Base-by-base conservation (phyloP, 2,888 invertebrate species). In the Drosophila picticornis region DNA sequence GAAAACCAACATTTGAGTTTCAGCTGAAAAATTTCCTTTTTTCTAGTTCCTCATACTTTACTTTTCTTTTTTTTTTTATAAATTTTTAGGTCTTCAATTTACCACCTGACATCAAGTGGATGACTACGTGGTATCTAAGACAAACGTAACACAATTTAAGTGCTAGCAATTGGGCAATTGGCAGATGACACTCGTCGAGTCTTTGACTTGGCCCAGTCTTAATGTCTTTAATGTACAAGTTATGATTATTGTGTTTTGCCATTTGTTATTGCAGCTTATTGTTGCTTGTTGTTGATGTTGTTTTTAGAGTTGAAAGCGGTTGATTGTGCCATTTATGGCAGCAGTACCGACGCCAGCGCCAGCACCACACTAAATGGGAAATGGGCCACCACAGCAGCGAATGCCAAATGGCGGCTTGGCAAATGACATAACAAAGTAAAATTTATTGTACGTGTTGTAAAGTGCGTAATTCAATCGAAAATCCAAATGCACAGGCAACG, bases 151-250 rank as follows among this genome's bases (percentile, higher is more conserved):
- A 58, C 46, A 62, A 52, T 68, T 74, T 60, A 66, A 58, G 60
- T 61, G 59, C 62, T 27, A 25, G 29, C 50, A 56, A 46, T 79
- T 79, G 77, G 63, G 66, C 69, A 79, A 79, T 70, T 62, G 69
- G 29, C 65, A 79, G 72, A 71, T 79, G 66, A 36, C 59, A 66
- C 65, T 73, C 56, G 43, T 25, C 25, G 60, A 64, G 60, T 61
- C 63, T 68, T 52, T 60, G 62, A 53, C 62, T 75, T 53, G 62
- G 51, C 80, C 29, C 53, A 61, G 40, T 60, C 77, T 74, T 88
- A 90, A 88, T 88, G 84, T 77, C 86, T 78, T 83, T 90, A 90
- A 90, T 83, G 80, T 88, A 80, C 79, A 86, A 88, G 88, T 88
- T 90, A 88, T 83, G 62, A 75, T 75, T 77, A 57, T 55, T 80